Evolutionary conservation across 2,888 invertebrate genomes (phyloP).

Genomic region (Campoplex nolae): DNA sequence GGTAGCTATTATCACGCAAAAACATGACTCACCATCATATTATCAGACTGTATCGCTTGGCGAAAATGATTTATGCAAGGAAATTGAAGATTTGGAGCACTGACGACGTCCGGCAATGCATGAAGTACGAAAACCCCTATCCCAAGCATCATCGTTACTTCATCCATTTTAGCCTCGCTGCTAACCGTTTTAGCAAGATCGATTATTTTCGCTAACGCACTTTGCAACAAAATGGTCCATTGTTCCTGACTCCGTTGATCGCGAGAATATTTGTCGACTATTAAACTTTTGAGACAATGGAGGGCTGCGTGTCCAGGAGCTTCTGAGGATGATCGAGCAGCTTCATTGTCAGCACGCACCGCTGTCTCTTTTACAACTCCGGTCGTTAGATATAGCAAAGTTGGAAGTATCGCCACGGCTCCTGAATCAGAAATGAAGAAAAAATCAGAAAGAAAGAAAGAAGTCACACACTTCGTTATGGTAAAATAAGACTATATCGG

Average conservation of each 20-base stretch:
- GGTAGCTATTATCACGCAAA: too few relatives aligned
- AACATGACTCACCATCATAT: slow-evolving; percentile 85
- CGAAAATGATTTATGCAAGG: slow-evolving; percentile 97
- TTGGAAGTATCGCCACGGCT: slow-evolving; percentile 94
- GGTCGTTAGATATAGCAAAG: slow-evolving; percentile 95
- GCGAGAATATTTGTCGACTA: slow-evolving; percentile 88
- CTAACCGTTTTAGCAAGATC: slow-evolving; percentile 95
- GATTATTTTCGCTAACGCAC: slow-evolving; percentile 95
- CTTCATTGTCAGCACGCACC: slow-evolving; percentile 87
- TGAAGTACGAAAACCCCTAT: slow-evolving; percentile 95
- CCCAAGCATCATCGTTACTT: slow-evolving; percentile 94
- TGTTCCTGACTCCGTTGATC: slow-evolving; percentile 88
- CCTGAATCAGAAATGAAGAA: too few relatives aligned
- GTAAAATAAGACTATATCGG: too few relatives aligned
- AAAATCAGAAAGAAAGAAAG: too few relatives aligned
- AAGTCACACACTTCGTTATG: background rate
- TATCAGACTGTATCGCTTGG: slow-evolving; percentile 90
- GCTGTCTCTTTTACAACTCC: slow-evolving; percentile 95
- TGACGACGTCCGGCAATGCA: slow-evolving; percentile 91
- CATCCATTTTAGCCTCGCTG: slow-evolving; percentile 92
- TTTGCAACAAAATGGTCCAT: slow-evolving; percentile 94
- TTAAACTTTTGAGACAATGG: slow-evolving; percentile 90
- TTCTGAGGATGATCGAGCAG: slow-evolving; percentile 88
- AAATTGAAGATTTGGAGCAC: slow-evolving; percentile 93
- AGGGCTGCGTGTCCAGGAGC: slow-evolving; percentile 91